Conservation (phyloP, 2,797 vertebrate genomes). For the Brotula barbata region DNA sequence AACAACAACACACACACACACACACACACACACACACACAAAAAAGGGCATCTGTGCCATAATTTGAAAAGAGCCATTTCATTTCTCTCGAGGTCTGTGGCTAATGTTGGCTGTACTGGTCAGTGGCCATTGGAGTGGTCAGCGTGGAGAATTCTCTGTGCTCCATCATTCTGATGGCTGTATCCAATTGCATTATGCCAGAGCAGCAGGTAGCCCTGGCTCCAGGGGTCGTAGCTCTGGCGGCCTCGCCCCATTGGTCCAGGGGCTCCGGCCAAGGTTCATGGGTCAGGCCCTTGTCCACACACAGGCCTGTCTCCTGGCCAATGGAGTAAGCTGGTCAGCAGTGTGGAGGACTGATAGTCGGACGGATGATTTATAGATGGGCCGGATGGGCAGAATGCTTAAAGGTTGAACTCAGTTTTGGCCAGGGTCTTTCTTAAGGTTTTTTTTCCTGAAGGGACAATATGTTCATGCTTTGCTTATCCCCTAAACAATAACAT, state of each 20-base stretch:
- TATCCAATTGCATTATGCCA: constrained; percentile 90
- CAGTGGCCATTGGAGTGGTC: constrained; percentile 74
- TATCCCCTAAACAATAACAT: constrained; percentile 40
- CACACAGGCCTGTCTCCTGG: constrained; percentile 81
- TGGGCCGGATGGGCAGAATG: constrained; percentile 60
- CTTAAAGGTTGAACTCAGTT: constrained; percentile 61
- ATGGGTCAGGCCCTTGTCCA: constrained; percentile 87
- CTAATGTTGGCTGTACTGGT: constrained; percentile 50
- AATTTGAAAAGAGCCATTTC: constrained; percentile 62
- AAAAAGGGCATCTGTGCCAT: constrained; percentile 69
- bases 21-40: too few species aligned
- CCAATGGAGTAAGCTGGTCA: constrained; percentile 74
- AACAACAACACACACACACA: too few species aligned
- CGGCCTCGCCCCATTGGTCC: constrained; percentile 78
- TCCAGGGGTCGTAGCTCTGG: constrained; percentile 77
- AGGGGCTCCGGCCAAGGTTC: constrained; percentile 79
- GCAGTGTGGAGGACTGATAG: constrained; percentile 51
- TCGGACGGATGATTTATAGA: constrained; percentile 81
- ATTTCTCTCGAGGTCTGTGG: constrained; percentile 49
- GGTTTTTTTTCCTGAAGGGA: constrained; percentile 50
- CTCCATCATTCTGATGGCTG: constrained; percentile 91
- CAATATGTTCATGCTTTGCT: constrained; percentile 57
- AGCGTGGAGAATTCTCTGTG: constrained; percentile 82
- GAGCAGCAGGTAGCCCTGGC: constrained; percentile 95
- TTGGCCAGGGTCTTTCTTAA: constrained; percentile 32